Base-by-base conservation (phyloP, 2,888 invertebrate genomes). In the Pinctada fucata region DNA sequence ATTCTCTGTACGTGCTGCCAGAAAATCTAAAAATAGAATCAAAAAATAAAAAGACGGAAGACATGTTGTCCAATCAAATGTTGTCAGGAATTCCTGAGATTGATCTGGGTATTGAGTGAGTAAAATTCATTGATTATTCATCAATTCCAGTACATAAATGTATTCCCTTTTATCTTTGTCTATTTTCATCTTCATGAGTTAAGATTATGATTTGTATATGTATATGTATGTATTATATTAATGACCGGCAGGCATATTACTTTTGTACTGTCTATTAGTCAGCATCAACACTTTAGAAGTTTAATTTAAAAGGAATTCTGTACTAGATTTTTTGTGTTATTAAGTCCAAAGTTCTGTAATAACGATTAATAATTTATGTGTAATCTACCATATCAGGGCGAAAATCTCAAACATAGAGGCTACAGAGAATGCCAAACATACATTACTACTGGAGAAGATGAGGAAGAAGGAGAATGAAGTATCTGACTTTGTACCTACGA, bases 31-130 rank as follows among this genome's bases (percentile, higher is more conserved):
- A 97, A 80, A 95, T 96, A 79, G 89, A 87, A 74, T 96, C 97
- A 1, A 96, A 97, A 8, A 86, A 86, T 0, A 96, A 97, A 88
- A 94, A 96, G 90, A 98, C 97, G 2, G 99, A 99, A 93, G 99
- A 99, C 94, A 99, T 99, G 97, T 95, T 99, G 88, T 99, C 99
- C 2, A 99, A 99, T 94, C 99, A 99, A 94, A 99, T 99, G 99
- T 94, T 99, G 3, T 99, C 97, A 91, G 99, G 99, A 63, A 99
- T 99, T 85, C 99, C 99, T 0, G 99, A 99, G 94, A 97, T 99
- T 0, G 99, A 99, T 93, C 94, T 99, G 75, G 99, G 99, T n/a
- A 98, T 99, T 87, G 98, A 99, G 95, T 95, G 91, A 93, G 94
- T 82, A n/a, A n/a, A 58, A 49, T 47, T n/a, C 31, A 31, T 31